phyloP scores from a whole-genome alignment of 30 jellyfish, hydroid and myxozoan species.

The Cassiopea xamachana region DNA sequence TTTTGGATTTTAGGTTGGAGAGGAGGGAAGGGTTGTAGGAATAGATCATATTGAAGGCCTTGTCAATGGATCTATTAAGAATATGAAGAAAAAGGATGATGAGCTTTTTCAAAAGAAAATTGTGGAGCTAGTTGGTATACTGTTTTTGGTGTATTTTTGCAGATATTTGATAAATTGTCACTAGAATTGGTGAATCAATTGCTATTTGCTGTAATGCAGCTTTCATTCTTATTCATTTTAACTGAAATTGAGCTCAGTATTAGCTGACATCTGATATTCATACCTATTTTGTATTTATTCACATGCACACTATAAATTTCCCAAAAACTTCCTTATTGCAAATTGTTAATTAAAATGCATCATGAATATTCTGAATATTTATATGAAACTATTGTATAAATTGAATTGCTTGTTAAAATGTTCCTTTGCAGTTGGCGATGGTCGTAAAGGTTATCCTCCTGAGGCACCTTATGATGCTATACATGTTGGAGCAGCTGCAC shows the following conservation, averaged over 20 bases:
- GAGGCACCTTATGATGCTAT: conserved; percentile 99
- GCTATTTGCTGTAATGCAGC: neutral
- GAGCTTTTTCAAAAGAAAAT: conserved; percentile 79
- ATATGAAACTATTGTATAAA: no score
- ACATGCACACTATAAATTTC: no score
- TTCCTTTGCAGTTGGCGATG: conserved; percentile 91
- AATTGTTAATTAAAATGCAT: no score
- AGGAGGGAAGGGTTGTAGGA: conserved; percentile 89
- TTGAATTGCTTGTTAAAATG: neutral
- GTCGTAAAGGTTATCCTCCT: conserved; percentile 86
- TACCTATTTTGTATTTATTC: no score
- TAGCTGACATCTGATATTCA: no score
- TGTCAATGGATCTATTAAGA: conserved; percentile 78
- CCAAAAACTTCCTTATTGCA: no score
- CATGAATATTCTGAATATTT: no score
- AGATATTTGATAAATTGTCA: no score
- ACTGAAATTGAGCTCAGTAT: no score
- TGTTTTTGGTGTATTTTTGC: neutral
- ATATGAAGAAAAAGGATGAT: conserved; percentile 78
- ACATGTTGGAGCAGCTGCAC: conserved; percentile 99
- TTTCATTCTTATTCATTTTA: no score
- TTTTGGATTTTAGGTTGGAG: conserved; percentile 77
- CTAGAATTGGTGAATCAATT: neutral
- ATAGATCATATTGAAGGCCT: conserved; percentile 94
- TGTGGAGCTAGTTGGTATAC: conserved; percentile 78